These are phyloP conservation scores for Percopsis omiscomaycus DNA, from an alignment of 2,797 vertebrate genomes.

Conservation along the genomic window DNA sequence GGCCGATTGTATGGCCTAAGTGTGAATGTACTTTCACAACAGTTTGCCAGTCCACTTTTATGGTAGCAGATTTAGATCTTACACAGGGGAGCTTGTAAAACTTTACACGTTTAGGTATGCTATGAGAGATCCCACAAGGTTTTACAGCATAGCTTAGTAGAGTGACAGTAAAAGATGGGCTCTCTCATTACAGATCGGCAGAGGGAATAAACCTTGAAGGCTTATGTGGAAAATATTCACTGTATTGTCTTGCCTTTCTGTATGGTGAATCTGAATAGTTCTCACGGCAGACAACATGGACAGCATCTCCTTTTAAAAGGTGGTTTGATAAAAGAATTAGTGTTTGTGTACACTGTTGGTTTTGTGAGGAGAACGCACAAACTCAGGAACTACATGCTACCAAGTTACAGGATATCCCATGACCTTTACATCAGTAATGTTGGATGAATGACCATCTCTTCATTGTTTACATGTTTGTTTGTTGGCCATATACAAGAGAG, in stretches of 20 bases:
- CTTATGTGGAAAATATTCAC: constrained; percentile 52
- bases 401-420: constrained; percentile 1
- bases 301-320: constrained; percentile 56
- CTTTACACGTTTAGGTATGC: constrained; percentile 38
- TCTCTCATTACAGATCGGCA: constrained; percentile 50
- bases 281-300: constrained; percentile 47
- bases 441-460: constrained; percentile 21
- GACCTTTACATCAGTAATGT: background rate
- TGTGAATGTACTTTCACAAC: constrained; percentile 18
- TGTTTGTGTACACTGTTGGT: constrained; percentile 37
- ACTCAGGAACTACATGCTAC: constrained; percentile 10
- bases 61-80: constrained; percentile 25
- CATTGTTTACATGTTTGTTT: constrained; percentile 35
- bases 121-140: constrained; percentile 39
- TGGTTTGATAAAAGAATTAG: constrained; percentile 35
- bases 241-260: constrained; percentile 52
- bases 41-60: constrained; percentile 32
- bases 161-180: constrained; percentile 49
- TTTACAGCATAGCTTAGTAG: constrained; percentile 55
- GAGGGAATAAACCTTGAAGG: constrained; percentile 39
- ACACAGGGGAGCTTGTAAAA: constrained; percentile 31
- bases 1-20: background rate
- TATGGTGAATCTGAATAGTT: constrained; percentile 37
- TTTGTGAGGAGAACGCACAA: constrained; percentile 5
- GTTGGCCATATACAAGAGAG: constrained; percentile 37